phyloP scores from a whole-genome alignment of 2,797 vertebrate species.

The Peromyscus nudipes region DNA sequence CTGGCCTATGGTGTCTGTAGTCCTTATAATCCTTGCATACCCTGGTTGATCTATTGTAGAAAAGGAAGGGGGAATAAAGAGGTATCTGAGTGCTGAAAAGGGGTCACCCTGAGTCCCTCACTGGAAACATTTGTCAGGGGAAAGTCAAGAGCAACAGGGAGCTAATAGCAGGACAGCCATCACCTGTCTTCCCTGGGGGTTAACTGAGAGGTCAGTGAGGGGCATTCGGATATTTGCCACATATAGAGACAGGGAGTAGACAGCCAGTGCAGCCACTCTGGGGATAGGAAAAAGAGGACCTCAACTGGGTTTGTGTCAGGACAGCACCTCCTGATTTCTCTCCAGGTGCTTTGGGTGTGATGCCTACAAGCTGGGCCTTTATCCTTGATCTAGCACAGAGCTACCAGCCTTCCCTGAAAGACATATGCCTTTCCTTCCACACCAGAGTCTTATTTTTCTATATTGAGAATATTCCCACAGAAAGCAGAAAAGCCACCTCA shows the following conservation, averaged over 20 bases:
- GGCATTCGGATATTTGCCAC: neutral
- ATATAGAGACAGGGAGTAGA: neutral
- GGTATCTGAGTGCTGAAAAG: neutral
- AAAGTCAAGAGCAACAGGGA: rapidly evolving
- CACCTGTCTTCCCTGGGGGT: neutral
- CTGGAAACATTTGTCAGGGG: rapidly evolving
- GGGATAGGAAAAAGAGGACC: neutral
- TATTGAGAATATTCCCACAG: neutral
- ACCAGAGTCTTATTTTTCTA: neutral
- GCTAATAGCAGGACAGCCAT: neutral
- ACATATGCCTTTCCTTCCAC: neutral
- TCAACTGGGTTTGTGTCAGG: neutral
- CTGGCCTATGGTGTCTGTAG: rapidly evolving
- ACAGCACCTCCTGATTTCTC: neutral
- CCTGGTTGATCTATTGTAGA: neutral
- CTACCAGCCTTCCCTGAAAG: neutral
- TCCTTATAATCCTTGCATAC: rapidly evolving
- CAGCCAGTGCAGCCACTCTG: no score
- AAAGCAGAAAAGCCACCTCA: neutral
- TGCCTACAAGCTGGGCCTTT: neutral
- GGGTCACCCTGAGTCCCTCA: neutral
- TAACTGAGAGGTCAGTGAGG: neutral
- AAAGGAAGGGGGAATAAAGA: no score
- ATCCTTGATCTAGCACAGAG: neutral
- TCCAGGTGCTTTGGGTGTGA: neutral